Conservation (phyloP, 2,113 vertebrate genomes). For the Hystrix cristata region DNA sequence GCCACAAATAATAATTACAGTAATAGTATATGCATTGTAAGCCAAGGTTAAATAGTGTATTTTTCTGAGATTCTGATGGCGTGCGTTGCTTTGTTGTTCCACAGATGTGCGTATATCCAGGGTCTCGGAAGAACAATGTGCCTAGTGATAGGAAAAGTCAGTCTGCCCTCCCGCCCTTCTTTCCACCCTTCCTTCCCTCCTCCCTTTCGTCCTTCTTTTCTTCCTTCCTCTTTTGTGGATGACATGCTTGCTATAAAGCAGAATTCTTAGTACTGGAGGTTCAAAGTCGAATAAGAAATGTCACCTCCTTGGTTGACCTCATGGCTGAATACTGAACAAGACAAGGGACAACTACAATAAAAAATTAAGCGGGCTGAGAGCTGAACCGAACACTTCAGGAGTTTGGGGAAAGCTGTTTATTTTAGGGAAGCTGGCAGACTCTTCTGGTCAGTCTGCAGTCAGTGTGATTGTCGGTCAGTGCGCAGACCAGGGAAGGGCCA, state of each 20-base stretch:
- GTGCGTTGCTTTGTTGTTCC: too few species aligned
- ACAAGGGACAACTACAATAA: neutral
- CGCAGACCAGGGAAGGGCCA: neutral
- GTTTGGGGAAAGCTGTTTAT: neutral
- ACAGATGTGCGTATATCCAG: neutral
- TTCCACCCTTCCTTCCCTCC: too few species aligned
- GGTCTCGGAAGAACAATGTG: too few species aligned
- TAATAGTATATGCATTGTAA: neutral
- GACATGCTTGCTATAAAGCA: neutral
- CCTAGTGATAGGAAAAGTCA: neutral
- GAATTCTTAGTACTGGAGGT: neutral
- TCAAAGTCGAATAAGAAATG: neutral
- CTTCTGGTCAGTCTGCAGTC: neutral
- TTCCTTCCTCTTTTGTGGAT: neutral
- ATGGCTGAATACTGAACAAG: neutral
- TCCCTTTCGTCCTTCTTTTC: accelerated
- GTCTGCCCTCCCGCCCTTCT: neutral
- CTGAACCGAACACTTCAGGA: neutral
- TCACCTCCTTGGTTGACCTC: neutral
- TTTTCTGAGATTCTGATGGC: neutral
- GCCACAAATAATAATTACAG: too few species aligned
- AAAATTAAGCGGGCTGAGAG: neutral
- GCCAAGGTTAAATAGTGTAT: neutral
- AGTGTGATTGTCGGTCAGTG: neutral
- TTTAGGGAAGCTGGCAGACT: neutral